These are phyloP conservation scores for honey bee (Apis mellifera) DNA, from an alignment of 1,140 invertebrate species.

Conservation along the genomic window DNA sequence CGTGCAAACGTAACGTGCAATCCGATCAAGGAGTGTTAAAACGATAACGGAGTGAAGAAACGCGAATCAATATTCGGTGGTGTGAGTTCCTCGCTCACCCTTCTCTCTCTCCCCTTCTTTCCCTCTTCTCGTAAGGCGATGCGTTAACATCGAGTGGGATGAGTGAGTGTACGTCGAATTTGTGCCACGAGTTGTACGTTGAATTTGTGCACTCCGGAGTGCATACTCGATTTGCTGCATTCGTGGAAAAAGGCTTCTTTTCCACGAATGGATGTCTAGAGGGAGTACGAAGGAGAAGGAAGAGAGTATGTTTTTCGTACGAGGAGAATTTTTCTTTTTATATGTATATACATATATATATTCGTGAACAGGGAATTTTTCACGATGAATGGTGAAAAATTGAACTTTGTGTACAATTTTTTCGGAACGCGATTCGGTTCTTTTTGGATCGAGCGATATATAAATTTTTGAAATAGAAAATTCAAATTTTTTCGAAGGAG, in stretches of 20 bases:
- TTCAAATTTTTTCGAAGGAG: background rate
- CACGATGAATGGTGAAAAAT: background rate
- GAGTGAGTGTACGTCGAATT: background rate
- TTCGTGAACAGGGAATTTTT: background rate
- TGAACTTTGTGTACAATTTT: background rate
- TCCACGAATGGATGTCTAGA: no score
- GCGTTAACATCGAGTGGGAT: background rate
- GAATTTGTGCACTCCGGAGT: background rate
- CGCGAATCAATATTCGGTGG: slow-evolving; percentile 20
- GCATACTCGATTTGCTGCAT: background rate
- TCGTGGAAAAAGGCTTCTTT: background rate
- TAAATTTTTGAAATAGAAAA: background rate
- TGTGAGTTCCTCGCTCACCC: background rate
- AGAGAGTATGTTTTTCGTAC: background rate
- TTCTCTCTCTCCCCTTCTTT: no score
- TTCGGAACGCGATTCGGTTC: no score
- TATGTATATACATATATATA: no score
- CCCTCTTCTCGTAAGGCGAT: no score
- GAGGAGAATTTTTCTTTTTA: background rate
- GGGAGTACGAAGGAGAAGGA: background rate
- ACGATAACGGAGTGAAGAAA: slow-evolving; percentile 20
- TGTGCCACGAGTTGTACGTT: background rate
- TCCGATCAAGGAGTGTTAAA: background rate
- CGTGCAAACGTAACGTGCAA: background rate
- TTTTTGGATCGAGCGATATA: background rate